These are phyloP conservation scores for Myxocyprinus asiaticus DNA, from an alignment of 2,113 vertebrate species.

Conservation along the genomic window DNA sequence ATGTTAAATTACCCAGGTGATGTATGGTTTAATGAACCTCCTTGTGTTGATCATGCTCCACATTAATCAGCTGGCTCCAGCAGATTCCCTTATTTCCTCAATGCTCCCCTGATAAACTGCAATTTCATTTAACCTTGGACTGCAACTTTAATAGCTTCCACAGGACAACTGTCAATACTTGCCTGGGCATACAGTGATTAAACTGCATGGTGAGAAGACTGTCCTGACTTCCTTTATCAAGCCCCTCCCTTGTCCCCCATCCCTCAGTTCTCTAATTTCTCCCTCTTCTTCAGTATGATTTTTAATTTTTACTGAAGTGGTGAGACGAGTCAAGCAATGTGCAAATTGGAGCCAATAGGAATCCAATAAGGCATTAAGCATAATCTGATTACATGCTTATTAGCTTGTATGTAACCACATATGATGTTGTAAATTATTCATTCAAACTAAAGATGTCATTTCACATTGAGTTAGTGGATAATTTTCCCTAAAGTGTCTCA, in stretches of 20 bases:
- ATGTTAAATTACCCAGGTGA: constrained; percentile 99
- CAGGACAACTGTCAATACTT: constrained; percentile 99
- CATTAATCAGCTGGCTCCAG: constrained; percentile 99
- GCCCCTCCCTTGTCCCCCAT: constrained; percentile 61
- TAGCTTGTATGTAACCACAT: constrained; percentile 42
- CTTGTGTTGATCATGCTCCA: constrained; percentile 99
- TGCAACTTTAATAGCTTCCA: constrained; percentile 99
- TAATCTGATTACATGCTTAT: constrained; percentile 45
- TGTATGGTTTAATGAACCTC: constrained; percentile 99
- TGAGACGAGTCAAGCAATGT: constrained; percentile 48
- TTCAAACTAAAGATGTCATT: constrained; percentile 11
- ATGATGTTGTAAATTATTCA: constrained; percentile 27
- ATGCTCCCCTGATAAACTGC: constrained; percentile 99
- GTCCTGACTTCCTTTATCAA: constrained; percentile 87
- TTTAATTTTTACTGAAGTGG: constrained; percentile 76
- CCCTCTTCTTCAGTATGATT: constrained; percentile 76
- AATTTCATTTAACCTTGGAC: constrained; percentile 99
- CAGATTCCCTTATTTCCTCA: constrained; percentile 99
- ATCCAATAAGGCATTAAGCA: constrained; percentile 26
- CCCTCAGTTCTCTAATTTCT: constrained; percentile 29
- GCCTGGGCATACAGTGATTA: constrained; percentile 95
- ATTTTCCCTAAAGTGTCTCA: background rate
- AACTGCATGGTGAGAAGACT: constrained; percentile 90
- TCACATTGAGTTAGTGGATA: background rate
- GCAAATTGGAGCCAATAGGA: constrained; percentile 45